A percentile compares a stretch with the other conserved stretches of the same genome.
These are phyloP conservation scores for Drosophila lini DNA, from an alignment of 1,140 invertebrate species.

Conservation along the genomic window DNA sequence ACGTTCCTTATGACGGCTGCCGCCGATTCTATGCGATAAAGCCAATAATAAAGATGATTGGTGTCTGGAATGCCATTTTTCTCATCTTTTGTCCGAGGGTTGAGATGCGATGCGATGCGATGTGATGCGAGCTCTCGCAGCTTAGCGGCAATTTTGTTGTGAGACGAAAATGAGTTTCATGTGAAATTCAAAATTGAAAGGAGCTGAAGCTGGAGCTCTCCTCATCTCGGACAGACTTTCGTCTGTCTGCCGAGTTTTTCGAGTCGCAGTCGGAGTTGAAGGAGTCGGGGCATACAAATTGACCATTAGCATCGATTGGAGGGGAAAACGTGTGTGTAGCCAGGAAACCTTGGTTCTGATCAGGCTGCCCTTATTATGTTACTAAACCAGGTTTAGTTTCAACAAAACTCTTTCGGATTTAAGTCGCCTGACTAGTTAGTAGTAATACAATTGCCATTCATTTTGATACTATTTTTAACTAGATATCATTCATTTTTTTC, in stretches of 20 bases:
- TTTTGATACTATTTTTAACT: too few relatives aligned
- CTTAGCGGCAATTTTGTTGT: constrained; percentile 59
- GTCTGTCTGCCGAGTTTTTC: constrained; percentile 6
- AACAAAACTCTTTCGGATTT: background rate
- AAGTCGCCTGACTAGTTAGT: background rate
- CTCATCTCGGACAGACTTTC: constrained; percentile 28
- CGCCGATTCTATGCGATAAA: constrained; percentile 47
- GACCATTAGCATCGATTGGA: constrained; percentile 22
- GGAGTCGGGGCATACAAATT: constrained; percentile 18
- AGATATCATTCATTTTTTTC: too few relatives aligned
- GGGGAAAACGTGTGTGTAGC: constrained; percentile 8
- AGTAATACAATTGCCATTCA: too few relatives aligned
- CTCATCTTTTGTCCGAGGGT: constrained; percentile 19
- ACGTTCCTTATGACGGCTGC: constrained; percentile 34
- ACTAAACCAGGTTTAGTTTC: too few relatives aligned
- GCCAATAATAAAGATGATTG: constrained; percentile 76
- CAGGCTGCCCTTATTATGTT: background rate
- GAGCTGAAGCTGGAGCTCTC: constrained; percentile 16
- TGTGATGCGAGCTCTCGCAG: constrained; percentile 25
- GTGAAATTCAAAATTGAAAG: constrained; percentile 48
- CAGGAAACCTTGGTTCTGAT: background rate
- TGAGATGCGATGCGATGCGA: constrained; percentile 8
- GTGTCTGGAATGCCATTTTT: constrained; percentile 69
- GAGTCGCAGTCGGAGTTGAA: background rate
- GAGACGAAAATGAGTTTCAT: constrained; percentile 56